phyloP scores from a whole-genome alignment of 2,797 vertebrate species.

The Knipowitschia caucasica region DNA sequence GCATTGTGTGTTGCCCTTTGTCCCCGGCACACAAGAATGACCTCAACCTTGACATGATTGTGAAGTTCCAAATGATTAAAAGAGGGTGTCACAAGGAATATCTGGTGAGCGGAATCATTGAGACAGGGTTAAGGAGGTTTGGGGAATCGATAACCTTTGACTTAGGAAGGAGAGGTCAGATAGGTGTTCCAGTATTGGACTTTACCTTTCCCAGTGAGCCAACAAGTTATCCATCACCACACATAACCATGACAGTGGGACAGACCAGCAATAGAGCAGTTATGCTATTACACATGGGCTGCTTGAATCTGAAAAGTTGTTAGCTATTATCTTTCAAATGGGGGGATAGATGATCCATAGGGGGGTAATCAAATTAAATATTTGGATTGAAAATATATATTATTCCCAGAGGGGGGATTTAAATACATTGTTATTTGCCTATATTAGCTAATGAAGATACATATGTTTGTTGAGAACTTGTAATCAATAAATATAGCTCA shows the following conservation, averaged over 20 bases:
- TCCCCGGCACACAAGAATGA: constrained; percentile 28
- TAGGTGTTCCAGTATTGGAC: constrained; percentile 33
- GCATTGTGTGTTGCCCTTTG: not conserved
- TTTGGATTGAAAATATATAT: no score
- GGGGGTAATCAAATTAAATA: constrained; percentile 1
- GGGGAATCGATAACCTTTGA: constrained; percentile 56
- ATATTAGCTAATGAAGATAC: no score
- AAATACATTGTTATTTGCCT: no score
- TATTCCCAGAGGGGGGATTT: no score
- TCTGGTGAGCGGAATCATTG: constrained; percentile 25
- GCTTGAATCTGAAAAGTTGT: constrained; percentile 8
- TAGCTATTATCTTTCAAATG: constrained; percentile 16
- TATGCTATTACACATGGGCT: constrained; percentile 20
- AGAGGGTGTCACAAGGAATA: constrained; percentile 21
- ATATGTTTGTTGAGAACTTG: no score
- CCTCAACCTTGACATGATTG: constrained; percentile 39
- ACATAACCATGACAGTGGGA: constrained; percentile 20
- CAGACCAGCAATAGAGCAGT: constrained; percentile 13
- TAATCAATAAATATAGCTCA: no score
- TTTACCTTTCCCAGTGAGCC: constrained; percentile 20
- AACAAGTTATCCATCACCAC: constrained; percentile 45
- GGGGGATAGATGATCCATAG: not conserved
- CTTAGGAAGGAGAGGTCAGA: constrained; percentile 28
- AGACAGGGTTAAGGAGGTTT: constrained; percentile 29
- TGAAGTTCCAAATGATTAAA: constrained; percentile 30